A percentile compares a stretch with the other conserved stretches of the same genome.
Evolutionary conservation across 2,113 vertebrate genomes (phyloP).

Genomic region (Chloropsis hardwickii): DNA sequence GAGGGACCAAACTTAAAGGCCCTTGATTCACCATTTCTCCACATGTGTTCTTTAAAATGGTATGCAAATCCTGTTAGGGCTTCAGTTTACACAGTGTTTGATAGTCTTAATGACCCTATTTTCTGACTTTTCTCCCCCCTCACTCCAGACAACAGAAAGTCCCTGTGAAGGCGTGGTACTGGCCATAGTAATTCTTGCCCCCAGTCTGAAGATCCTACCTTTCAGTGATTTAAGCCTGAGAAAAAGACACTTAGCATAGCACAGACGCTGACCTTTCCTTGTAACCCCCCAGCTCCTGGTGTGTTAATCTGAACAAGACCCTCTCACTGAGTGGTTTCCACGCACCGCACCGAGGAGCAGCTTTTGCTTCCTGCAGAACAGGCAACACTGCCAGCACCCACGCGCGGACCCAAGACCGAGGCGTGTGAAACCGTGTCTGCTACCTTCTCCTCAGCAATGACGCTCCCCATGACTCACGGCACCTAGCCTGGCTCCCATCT

Average conservation of each 20-base stretch:
- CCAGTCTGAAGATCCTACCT: neutral
- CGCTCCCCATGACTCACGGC: neutral
- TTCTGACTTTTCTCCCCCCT: neutral
- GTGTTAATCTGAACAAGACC: neutral
- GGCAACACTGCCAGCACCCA: fast-evolving
- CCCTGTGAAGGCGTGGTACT: neutral
- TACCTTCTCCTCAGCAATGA: neutral
- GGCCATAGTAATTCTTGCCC: neutral
- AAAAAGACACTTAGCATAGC: neutral
- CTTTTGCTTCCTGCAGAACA: neutral
- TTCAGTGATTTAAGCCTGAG: neutral
- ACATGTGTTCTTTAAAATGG: neutral
- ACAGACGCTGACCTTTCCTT: neutral
- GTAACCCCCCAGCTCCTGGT: neutral
- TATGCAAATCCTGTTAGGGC: neutral
- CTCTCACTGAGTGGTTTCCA: neutral
- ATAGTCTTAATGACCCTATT: neutral
- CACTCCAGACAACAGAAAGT: neutral
- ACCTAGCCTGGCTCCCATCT: neutral
- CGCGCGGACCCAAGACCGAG: fast-evolving
- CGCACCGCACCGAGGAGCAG: neutral
- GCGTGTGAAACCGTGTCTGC: fast-evolving
- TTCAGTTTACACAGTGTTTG: conserved; percentile 1
- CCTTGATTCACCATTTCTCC: conserved; percentile 28
- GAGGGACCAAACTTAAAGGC: conserved; percentile 44